Percentiles rank a stretch among this genome's conserved stretches.
phyloP scores from a whole-genome alignment of 1,140 invertebrate species.

The Lepidostoma basale region DNA sequence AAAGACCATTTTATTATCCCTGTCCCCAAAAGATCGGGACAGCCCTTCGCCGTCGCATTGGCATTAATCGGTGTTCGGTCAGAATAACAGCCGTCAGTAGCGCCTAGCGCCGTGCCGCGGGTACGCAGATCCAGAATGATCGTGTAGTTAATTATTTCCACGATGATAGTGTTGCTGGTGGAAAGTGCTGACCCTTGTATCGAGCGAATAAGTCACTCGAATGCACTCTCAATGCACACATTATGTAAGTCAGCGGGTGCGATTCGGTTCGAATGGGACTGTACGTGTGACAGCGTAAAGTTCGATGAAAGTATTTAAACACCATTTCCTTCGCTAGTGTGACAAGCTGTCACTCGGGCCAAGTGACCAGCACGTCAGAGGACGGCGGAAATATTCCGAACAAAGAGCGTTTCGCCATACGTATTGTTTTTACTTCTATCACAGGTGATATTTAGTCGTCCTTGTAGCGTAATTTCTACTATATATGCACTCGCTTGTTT shows the following conservation, averaged over 20 bases:
- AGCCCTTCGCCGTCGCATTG: constrained; percentile 19
- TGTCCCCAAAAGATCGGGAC: constrained; percentile 23
- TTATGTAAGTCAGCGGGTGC: constrained; percentile 31
- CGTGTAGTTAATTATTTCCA: constrained; percentile 24
- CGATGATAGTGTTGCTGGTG: constrained; percentile 4
- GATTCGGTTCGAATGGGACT: constrained; percentile 25
- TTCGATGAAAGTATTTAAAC: constrained; percentile 36
- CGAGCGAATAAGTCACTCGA: constrained; percentile 24
- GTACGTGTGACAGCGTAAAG: constrained; percentile 21
- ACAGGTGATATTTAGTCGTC: constrained; percentile 23
- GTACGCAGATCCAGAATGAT: constrained; percentile 3
- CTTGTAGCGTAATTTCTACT: constrained; percentile 4
- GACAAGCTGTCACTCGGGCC: constrained; percentile 34
- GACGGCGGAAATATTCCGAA: constrained; percentile 10
- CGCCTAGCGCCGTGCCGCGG: no score
- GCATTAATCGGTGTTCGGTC: constrained; percentile 26
- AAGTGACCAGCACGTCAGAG: constrained; percentile 26
- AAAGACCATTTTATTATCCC: constrained; percentile 36
- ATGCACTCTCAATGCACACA: constrained; percentile 36
- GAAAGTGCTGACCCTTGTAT: constrained; percentile 33
- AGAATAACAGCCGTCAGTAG: constrained; percentile 34
- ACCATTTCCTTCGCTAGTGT: constrained; percentile 28
- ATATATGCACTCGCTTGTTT: constrained; percentile 15
- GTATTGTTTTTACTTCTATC: constrained; percentile 14
- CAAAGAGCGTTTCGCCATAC: constrained; percentile 21